Percentiles rank a stretch among this genome's conserved stretches.
Evolutionary conservation across 2,113 vertebrate genomes (phyloP).

Genomic region (Cheirogaleus medius): DNA sequence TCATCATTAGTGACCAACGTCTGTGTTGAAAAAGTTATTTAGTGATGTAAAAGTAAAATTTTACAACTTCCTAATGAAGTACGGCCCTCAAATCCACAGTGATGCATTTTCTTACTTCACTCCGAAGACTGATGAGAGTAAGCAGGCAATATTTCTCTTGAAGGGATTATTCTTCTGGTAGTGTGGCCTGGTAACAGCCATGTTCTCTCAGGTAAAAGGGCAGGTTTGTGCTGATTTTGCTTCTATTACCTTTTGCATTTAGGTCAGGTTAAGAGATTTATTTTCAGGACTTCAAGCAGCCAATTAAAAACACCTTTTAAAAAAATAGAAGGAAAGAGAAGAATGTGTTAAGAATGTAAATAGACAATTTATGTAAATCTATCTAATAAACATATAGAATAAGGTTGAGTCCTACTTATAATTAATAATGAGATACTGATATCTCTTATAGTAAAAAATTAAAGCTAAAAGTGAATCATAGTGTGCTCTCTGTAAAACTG

Average conservation of each 20-base stretch:
- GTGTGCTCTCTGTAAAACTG: background rate
- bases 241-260: constrained; percentile 25
- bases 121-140: background rate
- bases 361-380: background rate
- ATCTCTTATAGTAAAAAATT: background rate
- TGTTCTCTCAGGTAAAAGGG: background rate
- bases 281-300: background rate
- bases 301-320: background rate
- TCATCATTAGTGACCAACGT: background rate
- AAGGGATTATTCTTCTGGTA: background rate
- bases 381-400: background rate
- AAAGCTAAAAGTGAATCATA: background rate
- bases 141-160: background rate
- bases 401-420: background rate
- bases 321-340: background rate
- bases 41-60: constrained; percentile 35
- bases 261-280: constrained; percentile 25
- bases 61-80: background rate
- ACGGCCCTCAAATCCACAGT: background rate
- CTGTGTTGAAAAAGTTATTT: background rate
- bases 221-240: background rate
- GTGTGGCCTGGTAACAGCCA: background rate
- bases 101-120: background rate
- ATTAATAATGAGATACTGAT: background rate
- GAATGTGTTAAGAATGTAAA: background rate